Base-by-base conservation (phyloP, 2,888 invertebrate species). In the Luperina testacea region DNA sequence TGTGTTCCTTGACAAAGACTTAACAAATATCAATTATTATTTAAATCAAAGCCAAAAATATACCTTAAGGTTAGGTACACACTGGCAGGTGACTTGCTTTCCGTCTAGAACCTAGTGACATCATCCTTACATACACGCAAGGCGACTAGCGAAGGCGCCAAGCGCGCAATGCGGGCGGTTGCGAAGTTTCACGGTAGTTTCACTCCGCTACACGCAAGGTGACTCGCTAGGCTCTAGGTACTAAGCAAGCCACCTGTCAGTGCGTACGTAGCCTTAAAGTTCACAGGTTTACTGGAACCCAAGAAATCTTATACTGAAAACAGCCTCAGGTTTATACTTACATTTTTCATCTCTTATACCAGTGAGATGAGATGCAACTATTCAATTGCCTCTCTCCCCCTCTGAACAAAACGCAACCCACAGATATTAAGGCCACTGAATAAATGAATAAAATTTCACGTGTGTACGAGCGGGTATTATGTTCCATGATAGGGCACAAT, bases 361-460 rank as follows among this genome's bases (percentile, higher is more conserved):
- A 65, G 8, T 15, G 32, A 80, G 42, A 73, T 63, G 57, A 75
- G 53, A 82, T 71, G 48, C 73, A 82, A 72, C 74, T 64, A 74
- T 72, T 0, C 17, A 64, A 48, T 72, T 61, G 45, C 57, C 38
- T 1, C 38, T 64, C 48, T 61, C 72, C 17, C 15, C 73, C 13
- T 84, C 68, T 81, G 72, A 84, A 81, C 74, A 71, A 80, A 75
- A 68, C 73, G 15, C 42, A 67, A 15, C 69, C 71, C 81, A n/a
- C 42, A 77, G 75, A 81, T 84, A 84, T 84, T 77, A 84, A 84
- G 75, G 76, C 67, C 78, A 81, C 83, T 85, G 86, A 83, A 85
- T 85, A 85, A 80, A 86, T 85, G 85, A 86, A 85, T 85, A 85
- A 85, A 83, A 85, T 85, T 85, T 78, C 48, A 80, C 78, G 86